These are phyloP conservation scores for Dermatemys mawii DNA, from an alignment of 2,113 vertebrate genomes.

Conservation along the genomic window DNA sequence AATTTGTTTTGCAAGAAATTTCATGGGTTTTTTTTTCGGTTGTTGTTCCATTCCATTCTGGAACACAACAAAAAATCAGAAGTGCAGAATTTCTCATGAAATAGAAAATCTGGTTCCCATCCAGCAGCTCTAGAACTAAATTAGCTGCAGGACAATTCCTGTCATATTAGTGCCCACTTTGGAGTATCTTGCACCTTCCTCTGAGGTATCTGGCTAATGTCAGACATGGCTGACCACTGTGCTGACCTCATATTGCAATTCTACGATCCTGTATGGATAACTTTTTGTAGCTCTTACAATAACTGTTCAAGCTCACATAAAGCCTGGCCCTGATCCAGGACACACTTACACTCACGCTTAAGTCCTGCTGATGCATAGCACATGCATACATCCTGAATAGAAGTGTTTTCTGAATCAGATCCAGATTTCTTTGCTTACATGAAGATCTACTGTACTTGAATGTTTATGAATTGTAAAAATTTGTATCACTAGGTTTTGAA, in stretches of 20 bases:
- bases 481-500: slow-evolving; percentile 24
- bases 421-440: neutral
- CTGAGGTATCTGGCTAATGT: neutral
- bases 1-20: neutral
- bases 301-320: slow-evolving; percentile 20
- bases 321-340: slow-evolving; percentile 49
- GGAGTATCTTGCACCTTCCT: slow-evolving; percentile 23
- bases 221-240: neutral
- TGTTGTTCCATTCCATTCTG: neutral
- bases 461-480: slow-evolving; percentile 3
- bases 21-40: neutral
- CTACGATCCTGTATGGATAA: slow-evolving; percentile 17
- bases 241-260: slow-evolving; percentile 32
- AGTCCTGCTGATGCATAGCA: slow-evolving; percentile 37
- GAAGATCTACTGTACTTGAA: slow-evolving; percentile 17
- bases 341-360: slow-evolving; percentile 38
- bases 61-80: neutral
- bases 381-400: neutral
- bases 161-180: slow-evolving; percentile 26
- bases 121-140: neutral
- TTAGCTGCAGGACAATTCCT: slow-evolving; percentile 1
- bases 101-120: neutral
- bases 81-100: neutral
- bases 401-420: neutral
- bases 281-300: slow-evolving; percentile 15